These are phyloP conservation scores for Zhengitettix transpicula DNA, from an alignment of 2,888 invertebrate genomes.

Conservation along the genomic window DNA sequence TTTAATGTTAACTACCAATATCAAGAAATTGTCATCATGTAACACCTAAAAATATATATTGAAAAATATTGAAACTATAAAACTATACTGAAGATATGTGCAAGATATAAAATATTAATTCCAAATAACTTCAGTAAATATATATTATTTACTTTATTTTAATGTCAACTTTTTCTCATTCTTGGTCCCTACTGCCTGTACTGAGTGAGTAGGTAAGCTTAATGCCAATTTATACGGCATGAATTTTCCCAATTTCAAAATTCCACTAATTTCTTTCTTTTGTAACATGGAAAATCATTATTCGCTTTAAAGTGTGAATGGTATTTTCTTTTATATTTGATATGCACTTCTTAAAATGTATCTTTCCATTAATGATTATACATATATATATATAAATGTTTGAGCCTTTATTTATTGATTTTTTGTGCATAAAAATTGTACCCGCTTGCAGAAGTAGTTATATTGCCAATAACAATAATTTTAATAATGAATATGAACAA, in stretches of 20 bases:
- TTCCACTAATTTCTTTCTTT: too few species aligned
- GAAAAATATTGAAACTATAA: background rate
- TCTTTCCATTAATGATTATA: too few species aligned
- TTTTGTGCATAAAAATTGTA: too few species aligned
- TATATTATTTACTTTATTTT: background rate
- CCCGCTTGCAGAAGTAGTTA: too few species aligned
- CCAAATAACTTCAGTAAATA: background rate
- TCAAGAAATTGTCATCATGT: too few species aligned
- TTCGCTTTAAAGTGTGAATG: too few species aligned
- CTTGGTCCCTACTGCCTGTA: constrained; percentile 62
- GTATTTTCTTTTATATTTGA: background rate
- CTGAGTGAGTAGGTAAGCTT: constrained; percentile 52
- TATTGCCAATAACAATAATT: too few species aligned
- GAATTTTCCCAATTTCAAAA: background rate
- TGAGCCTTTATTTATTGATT: too few species aligned
- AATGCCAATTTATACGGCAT: constrained; percentile 2
- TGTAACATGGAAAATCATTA: too few species aligned
- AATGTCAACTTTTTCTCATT: constrained; percentile 16
- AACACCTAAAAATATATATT: too few species aligned
- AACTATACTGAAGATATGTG: background rate
- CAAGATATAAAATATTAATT: constrained; percentile 3
- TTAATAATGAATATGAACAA: too few species aligned
- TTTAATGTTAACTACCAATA: background rate
- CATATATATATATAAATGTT: too few species aligned
- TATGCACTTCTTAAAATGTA: background rate